Conservation (phyloP, 2,113 vertebrate genomes). For the Microcebus tavaratra region DNA sequence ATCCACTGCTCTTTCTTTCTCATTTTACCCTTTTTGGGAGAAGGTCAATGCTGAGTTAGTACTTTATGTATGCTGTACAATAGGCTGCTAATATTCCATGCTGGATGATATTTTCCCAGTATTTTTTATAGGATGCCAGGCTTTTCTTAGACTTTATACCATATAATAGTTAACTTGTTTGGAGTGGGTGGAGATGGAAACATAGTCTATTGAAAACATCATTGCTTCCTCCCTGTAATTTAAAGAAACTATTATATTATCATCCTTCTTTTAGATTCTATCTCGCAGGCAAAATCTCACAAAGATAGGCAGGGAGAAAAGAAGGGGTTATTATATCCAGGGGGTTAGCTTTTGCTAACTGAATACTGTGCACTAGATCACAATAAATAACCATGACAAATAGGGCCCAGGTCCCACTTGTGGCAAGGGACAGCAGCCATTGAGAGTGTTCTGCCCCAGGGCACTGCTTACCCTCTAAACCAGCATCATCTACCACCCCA, state of each 20-base stretch:
- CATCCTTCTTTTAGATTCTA: constrained; percentile 1
- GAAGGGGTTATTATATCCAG: neutral
- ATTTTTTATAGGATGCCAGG: constrained; percentile 23
- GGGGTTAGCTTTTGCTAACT: neutral
- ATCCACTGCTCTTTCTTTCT: neutral
- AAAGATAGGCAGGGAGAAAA: constrained; percentile 5
- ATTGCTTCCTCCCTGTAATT: constrained; percentile 41
- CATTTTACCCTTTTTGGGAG: neutral
- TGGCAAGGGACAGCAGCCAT: neutral
- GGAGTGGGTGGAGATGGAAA: constrained; percentile 53
- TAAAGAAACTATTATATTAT: constrained; percentile 51
- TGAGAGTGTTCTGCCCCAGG: neutral
- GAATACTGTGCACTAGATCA: neutral
- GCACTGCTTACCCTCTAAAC: neutral
- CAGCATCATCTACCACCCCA: neutral
- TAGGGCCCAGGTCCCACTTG: neutral
- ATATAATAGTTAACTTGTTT: constrained; percentile 66
- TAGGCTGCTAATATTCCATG: neutral
- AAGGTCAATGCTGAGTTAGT: constrained; percentile 34
- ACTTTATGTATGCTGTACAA: neutral
- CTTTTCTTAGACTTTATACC: constrained; percentile 44
- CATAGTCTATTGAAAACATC: constrained; percentile 52
- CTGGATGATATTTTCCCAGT: constrained; percentile 26
- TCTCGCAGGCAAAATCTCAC: constrained; percentile 12
- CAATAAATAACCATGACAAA: neutral